Percentiles rank a stretch among this genome's conserved stretches.
phyloP scores from a whole-genome alignment of 1,140 invertebrate species.

The Colletes gigas region DNA sequence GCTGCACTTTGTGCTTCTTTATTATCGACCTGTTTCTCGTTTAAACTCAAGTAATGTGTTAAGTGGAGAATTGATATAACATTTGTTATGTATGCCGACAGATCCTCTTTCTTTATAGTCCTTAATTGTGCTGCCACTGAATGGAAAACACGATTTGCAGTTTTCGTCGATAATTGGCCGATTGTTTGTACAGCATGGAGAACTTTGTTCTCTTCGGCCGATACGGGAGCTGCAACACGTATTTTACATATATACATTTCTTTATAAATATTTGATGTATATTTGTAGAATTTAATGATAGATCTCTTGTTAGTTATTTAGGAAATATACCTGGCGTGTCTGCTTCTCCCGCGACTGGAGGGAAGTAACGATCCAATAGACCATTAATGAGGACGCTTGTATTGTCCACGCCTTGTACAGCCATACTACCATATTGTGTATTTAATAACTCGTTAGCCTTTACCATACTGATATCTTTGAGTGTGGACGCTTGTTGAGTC shows the following conservation, averaged over 20 bases:
- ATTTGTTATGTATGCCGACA: slow-evolving; percentile 85
- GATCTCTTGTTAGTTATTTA: not conserved
- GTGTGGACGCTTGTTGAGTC: slow-evolving; percentile 83
- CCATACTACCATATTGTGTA: slow-evolving; percentile 85
- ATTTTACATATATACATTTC: not conserved
- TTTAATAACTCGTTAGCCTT: slow-evolving; percentile 88
- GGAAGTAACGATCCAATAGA: slow-evolving; percentile 86
- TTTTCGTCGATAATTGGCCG: slow-evolving; percentile 87
- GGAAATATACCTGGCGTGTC: slow-evolving; percentile 78
- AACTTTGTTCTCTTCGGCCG: slow-evolving; percentile 85
- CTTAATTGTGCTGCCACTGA: slow-evolving; percentile 85
- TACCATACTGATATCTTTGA: slow-evolving; percentile 86
- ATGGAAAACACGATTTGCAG: slow-evolving; percentile 87
- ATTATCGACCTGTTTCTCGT: slow-evolving; percentile 54
- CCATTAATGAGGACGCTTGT: slow-evolving; percentile 85
- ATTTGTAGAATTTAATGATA: not conserved
- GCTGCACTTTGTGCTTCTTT: not conserved
- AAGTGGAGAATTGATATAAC: slow-evolving; percentile 85
- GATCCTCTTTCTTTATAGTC: slow-evolving; percentile 84
- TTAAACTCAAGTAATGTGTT: slow-evolving; percentile 82
- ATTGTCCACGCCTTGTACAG: slow-evolving; percentile 84
- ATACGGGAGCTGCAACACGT: slow-evolving; percentile 80
- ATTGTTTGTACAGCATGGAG: slow-evolving; percentile 87
- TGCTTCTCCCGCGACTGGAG: slow-evolving; percentile 82
- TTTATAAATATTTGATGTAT: too few species aligned